Conservation (phyloP, 2,797 vertebrate genomes). For the Tragelaphus oryx region DNA sequence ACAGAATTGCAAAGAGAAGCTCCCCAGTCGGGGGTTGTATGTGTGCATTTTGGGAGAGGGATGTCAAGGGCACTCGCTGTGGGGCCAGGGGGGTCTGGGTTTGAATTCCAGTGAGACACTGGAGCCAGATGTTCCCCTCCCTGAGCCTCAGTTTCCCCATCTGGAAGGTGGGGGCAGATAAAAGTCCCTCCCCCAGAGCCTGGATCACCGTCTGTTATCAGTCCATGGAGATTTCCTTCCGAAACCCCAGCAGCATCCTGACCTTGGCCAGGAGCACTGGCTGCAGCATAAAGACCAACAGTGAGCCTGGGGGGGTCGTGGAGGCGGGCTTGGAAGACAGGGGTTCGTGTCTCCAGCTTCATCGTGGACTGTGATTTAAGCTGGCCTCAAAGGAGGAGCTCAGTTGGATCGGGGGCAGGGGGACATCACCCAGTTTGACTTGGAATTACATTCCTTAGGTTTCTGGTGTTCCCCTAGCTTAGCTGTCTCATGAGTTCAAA, state of each 20-base stretch:
- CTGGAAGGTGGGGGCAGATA: neutral
- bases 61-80: too few species aligned
- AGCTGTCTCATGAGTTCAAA: neutral
- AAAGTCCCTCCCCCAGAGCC: too few species aligned
- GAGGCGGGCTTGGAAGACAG: neutral
- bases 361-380: accelerated
- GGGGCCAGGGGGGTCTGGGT: neutral
- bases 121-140: neutral
- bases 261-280: neutral
- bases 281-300: accelerated
- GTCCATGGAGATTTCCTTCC: neutral
- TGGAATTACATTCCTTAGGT: neutral
- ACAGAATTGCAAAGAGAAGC: neutral
- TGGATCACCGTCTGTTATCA: neutral
- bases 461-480: accelerated
- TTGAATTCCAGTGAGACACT: neutral
- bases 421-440: accelerated
- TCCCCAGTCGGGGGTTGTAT: neutral
- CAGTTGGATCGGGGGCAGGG: neutral
- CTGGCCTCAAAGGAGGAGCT: neutral
- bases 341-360: accelerated
- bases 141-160: neutral
- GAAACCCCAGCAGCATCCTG: neutral
- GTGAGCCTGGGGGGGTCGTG: accelerated
- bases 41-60: neutral